Percentiles rank a stretch among this genome's conserved stretches.
These are phyloP conservation scores for Archaeoteleia sp. DNA, from an alignment of 2,888 invertebrate species.

Conservation along the genomic window DNA sequence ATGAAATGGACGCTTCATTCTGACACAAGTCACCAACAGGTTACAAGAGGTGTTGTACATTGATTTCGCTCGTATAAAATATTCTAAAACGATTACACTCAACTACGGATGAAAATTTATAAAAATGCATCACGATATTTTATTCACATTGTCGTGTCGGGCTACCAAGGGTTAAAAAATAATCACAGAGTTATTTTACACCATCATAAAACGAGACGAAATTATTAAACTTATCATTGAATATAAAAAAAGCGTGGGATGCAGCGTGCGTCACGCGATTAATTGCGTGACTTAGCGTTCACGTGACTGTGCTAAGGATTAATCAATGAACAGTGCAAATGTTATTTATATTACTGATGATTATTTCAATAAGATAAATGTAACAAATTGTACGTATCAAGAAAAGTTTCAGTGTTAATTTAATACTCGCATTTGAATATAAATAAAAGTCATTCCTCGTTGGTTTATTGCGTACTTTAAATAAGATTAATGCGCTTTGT, in stretches of 20 bases:
- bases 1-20: slow-evolving; percentile 23
- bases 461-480: no score
- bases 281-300: slow-evolving; percentile 6
- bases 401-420: not conserved
- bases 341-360: not conserved
- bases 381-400: not conserved
- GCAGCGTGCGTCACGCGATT: slow-evolving; percentile 1
- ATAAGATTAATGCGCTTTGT: not conserved
- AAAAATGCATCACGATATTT: not conserved
- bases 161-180: no score
- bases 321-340: not conserved
- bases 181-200: not conserved
- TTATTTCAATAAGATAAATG: not conserved
- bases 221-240: not conserved
- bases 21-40: slow-evolving; percentile 17
- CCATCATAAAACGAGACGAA: no score
- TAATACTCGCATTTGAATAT: not conserved
- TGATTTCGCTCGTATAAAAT: slow-evolving; percentile 1
- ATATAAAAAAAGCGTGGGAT: not conserved
- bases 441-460: no score
- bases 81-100: not conserved
- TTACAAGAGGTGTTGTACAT: slow-evolving; percentile 6
- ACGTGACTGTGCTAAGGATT: not conserved
- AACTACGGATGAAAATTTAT: not conserved
- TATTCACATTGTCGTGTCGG: not conserved